A percentile compares a stretch with the other conserved stretches of the same genome.
Conservation (phyloP, 2,888 invertebrate genomes). For the Phaonia tiefii region DNA sequence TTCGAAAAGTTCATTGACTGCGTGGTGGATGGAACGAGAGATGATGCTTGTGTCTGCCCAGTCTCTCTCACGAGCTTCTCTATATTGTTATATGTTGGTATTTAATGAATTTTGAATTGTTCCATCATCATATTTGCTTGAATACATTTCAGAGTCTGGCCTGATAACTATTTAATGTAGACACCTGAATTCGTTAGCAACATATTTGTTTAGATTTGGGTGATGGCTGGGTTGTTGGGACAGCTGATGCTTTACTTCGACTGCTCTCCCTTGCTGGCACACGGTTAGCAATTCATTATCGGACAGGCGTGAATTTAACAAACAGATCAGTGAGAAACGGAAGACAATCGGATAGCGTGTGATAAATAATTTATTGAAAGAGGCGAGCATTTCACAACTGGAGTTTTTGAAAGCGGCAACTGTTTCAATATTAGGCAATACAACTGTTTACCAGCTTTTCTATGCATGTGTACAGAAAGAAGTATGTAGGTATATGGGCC, state of each 20-base stretch:
- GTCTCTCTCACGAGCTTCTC: background rate
- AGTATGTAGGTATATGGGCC: too few species aligned
- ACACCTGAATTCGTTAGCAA: background rate
- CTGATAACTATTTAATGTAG: background rate
- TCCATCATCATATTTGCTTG: background rate
- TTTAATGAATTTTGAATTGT: conserved; percentile 6
- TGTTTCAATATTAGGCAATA: too few species aligned
- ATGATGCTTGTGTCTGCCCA: conserved; percentile 25
- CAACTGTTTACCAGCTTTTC: too few species aligned
- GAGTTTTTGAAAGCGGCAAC: too few species aligned
- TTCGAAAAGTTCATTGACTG: conserved; percentile 57
- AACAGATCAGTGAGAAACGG: too few species aligned
- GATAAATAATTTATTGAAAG: too few species aligned
- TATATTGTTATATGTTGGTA: conserved; percentile 12
- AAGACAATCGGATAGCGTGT: too few species aligned
- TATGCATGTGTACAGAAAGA: too few species aligned
- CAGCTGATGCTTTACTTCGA: conserved; percentile 4
- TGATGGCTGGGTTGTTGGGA: background rate
- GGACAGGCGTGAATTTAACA: conserved; percentile 26
- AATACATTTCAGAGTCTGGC: conserved; percentile 6
- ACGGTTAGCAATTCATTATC: conserved; percentile 36
- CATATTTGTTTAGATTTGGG: conserved; percentile 4
- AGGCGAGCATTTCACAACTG: too few species aligned
- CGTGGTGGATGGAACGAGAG: conserved; percentile 41
- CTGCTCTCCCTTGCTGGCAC: background rate